These are phyloP conservation scores for Nemapogon koenigi DNA, from an alignment of 2,888 invertebrate species.

Conservation along the genomic window DNA sequence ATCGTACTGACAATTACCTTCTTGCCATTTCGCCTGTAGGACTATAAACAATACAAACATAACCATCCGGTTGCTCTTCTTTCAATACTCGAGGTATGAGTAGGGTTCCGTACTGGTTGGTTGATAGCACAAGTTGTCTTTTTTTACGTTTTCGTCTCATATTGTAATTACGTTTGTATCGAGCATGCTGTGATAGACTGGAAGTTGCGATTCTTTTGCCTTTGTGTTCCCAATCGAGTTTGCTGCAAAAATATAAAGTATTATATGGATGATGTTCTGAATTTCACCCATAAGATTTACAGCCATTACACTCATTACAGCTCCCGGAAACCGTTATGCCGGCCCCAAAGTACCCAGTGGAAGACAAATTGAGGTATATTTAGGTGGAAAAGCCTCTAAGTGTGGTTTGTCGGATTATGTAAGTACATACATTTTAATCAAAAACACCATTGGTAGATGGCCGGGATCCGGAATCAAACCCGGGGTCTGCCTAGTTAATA, in stretches of 20 bases:
- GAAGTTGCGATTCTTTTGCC: conserved; percentile 43
- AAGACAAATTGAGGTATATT: no score
- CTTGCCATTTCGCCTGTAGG: conserved; percentile 79
- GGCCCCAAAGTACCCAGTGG: no score
- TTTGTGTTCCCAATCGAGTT: conserved; percentile 57
- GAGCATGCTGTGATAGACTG: conserved; percentile 34
- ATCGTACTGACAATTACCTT: conserved; percentile 45
- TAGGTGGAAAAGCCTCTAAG: no score
- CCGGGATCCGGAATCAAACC: no score
- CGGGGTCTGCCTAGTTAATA: no score
- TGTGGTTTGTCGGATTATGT: no score
- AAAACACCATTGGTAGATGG: no score
- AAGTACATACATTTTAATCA: no score
- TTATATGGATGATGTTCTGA: no score
- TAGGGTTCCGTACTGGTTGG: conserved; percentile 61
- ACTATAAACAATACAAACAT: conserved; percentile 81
- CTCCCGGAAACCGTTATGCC: no score
- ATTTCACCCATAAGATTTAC: no score
- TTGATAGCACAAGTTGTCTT: conserved; percentile 38
- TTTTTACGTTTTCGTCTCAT: conserved; percentile 32
- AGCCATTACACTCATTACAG: no score
- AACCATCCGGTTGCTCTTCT: conserved; percentile 75
- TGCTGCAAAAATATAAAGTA: conserved; percentile 23
- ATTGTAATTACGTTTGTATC: conserved; percentile 36
- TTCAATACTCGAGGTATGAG: conserved; percentile 67